Conservation (phyloP, 2,797 vertebrate species). For the Anguilla pacifica region DNA sequence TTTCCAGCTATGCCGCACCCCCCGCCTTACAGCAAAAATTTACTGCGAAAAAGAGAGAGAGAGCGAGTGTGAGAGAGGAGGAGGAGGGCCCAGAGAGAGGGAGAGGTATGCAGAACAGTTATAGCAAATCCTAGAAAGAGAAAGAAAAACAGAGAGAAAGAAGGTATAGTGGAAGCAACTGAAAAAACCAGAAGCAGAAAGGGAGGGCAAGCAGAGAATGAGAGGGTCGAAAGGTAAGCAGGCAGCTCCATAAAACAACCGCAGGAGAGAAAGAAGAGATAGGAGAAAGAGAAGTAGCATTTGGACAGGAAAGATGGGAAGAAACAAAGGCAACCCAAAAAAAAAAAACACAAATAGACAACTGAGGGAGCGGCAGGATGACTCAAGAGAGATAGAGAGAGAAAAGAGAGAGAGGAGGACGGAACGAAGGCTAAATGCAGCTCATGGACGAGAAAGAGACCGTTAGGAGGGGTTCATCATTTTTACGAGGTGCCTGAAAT, state of each 20-base stretch:
- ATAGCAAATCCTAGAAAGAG: not conserved
- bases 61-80: conserved; percentile 23
- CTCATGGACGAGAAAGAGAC: not conserved
- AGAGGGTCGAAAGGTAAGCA: not conserved
- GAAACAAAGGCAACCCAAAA: not conserved
- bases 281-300: not conserved
- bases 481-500: not conserved
- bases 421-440: not conserved
- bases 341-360: not conserved
- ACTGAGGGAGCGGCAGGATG: not conserved
- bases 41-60: not conserved
- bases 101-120: not conserved
- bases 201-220: not conserved
- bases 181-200: conserved; percentile 12
- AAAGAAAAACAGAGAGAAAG: not conserved
- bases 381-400: not conserved
- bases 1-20: conserved; percentile 36
- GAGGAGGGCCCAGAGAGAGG: not conserved
- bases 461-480: not conserved
- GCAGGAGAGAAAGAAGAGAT: not conserved
- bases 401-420: not conserved
- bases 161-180: not conserved
- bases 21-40: conserved; percentile 19
- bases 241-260: not conserved
- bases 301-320: not conserved